phyloP scores from a whole-genome alignment of 1,140 invertebrate genomes.

The Charaxes varanes region DNA sequence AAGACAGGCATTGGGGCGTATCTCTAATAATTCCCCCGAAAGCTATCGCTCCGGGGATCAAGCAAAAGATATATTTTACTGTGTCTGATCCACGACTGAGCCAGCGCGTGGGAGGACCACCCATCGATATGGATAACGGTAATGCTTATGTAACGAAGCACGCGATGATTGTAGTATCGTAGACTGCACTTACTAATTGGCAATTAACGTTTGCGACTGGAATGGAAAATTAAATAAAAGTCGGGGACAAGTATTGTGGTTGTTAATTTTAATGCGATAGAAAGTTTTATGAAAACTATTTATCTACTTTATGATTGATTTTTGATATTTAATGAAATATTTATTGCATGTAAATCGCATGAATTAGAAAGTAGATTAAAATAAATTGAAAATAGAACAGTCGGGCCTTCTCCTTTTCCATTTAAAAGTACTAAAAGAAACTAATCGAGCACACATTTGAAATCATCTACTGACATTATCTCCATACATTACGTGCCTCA shows the following conservation, averaged over 20 bases:
- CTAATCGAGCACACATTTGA: too few species aligned
- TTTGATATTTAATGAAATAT: constrained; percentile 14
- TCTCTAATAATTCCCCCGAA: constrained; percentile 90
- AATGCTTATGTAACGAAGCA: constrained; percentile 69
- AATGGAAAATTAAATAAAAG: constrained; percentile 26
- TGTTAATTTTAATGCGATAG: constrained; percentile 18
- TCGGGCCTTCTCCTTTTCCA: too few species aligned
- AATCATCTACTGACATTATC: too few species aligned
- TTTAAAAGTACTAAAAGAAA: too few species aligned
- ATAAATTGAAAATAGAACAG: too few species aligned
- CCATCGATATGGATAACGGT: constrained; percentile 92
- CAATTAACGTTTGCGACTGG: constrained; percentile 53
- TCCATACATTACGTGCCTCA: too few species aligned
- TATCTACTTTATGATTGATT: constrained; percentile 12
- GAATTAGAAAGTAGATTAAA: too few species aligned
- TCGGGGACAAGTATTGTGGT: constrained; percentile 9
- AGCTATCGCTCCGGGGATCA: constrained; percentile 85
- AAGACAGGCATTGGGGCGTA: constrained; percentile 92
- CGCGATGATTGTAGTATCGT: constrained; percentile 55
- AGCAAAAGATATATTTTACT: constrained; percentile 96
- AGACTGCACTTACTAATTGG: constrained; percentile 70
- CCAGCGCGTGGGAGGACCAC: constrained; percentile 82
- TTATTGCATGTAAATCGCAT: constrained; percentile 24
- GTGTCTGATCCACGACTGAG: constrained; percentile 84
- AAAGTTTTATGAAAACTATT: constrained; percentile 17